These are phyloP conservation scores for Entomyzon cyanotis DNA, from an alignment of 2,113 vertebrate genomes.

Conservation along the genomic window DNA sequence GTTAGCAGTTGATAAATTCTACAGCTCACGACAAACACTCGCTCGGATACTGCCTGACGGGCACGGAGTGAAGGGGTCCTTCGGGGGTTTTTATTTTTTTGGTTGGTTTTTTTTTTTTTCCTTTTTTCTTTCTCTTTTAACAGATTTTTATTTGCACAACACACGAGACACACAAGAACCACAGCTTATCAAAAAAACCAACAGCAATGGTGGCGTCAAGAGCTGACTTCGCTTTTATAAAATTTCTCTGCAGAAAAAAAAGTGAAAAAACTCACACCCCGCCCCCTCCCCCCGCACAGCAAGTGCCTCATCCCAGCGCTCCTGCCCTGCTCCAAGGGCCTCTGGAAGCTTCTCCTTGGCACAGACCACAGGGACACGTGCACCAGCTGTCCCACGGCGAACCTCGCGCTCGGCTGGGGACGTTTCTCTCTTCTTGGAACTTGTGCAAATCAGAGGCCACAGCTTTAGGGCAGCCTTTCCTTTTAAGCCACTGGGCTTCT, in stretches of 20 bases:
- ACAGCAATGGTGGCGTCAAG: slow-evolving; percentile 51
- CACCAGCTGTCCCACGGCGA: not conserved
- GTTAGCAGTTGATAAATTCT: slow-evolving; percentile 67
- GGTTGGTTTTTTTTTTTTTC: not conserved
- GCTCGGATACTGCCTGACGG: slow-evolving; percentile 73
- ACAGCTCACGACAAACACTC: slow-evolving; percentile 72
- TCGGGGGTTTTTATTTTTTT: not conserved
- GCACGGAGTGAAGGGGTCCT: slow-evolving; percentile 69
- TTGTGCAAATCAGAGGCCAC: slow-evolving; percentile 39
- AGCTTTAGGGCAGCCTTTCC: not conserved
- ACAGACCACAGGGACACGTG: not conserved
- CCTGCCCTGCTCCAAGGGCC: not conserved
- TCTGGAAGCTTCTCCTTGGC: not conserved
- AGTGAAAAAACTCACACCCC: not conserved
- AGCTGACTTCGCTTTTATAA: slow-evolving; percentile 64
- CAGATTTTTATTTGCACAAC: slow-evolving; percentile 59
- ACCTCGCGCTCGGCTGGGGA: not conserved
- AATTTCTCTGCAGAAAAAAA: slow-evolving; percentile 63
- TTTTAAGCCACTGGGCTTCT: not conserved
- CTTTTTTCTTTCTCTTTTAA: not conserved
- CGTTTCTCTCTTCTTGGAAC: not conserved
- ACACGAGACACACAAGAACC: slow-evolving; percentile 68
- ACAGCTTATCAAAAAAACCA: slow-evolving; percentile 61
- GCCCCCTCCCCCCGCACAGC: not conserved
- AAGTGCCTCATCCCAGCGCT: slow-evolving; percentile 59